Conservation (phyloP, 2,888 invertebrate species). For the Lacanobia wlatinum region DNA sequence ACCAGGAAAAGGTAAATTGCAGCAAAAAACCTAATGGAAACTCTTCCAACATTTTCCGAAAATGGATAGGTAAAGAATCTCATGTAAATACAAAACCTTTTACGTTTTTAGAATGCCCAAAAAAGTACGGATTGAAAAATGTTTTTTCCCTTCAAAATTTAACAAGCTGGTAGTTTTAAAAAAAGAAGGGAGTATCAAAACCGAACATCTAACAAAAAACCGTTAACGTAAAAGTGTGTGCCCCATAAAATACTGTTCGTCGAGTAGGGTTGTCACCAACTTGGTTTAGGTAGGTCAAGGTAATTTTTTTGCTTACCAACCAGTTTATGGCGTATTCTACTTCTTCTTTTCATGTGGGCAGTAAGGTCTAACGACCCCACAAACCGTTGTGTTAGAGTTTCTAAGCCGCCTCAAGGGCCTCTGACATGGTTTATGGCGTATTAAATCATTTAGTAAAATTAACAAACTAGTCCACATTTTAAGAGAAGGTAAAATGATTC, state of each 20-base stretch:
- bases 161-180: constrained; percentile 60
- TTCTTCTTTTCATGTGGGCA: too few species aligned
- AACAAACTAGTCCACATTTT: too few species aligned
- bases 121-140: constrained; percentile 32
- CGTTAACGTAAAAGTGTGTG: constrained; percentile 76
- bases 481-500: too few species aligned
- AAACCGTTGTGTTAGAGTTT: too few species aligned
- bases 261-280: constrained; percentile 56
- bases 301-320: background rate
- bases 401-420: too few species aligned
- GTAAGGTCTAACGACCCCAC: too few species aligned
- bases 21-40: constrained; percentile 14
- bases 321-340: too few species aligned
- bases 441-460: too few species aligned
- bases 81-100: constrained; percentile 41
- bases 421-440: too few species aligned
- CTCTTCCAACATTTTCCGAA: constrained; percentile 11
- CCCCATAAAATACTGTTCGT: constrained; percentile 77
- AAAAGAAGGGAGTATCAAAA: constrained; percentile 62
- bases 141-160: constrained; percentile 53
- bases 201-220: constrained; percentile 76
- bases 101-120: constrained; percentile 31
- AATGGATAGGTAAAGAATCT: constrained; percentile 24
- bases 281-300: background rate
- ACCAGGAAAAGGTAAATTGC: background rate